These are phyloP conservation scores for Dichetophora obliterata DNA, from an alignment of 2,888 invertebrate genomes.

Conservation along the genomic window DNA sequence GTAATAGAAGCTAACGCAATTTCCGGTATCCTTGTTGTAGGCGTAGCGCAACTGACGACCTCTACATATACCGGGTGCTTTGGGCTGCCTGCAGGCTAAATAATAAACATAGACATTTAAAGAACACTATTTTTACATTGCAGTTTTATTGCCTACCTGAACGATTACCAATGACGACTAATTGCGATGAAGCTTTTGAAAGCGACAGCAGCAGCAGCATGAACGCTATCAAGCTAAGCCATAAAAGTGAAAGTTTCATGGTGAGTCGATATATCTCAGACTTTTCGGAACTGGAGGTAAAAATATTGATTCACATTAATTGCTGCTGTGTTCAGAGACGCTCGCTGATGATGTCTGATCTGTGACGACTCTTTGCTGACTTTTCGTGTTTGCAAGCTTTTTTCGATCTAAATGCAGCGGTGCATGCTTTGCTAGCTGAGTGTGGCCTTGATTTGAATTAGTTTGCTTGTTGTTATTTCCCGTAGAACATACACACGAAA, in stretches of 20 bases:
- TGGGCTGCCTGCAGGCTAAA: conserved; percentile 58
- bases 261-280: background rate
- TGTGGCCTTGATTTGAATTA: background rate
- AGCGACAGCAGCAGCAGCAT: background rate
- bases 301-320: background rate
- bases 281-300: too few relatives aligned
- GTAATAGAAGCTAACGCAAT: conserved; percentile 63
- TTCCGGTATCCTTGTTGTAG: conserved; percentile 57
- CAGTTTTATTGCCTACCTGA: conserved; percentile 29
- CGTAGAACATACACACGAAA: background rate
- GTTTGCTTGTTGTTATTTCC: background rate
- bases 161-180: background rate
- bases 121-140: background rate
- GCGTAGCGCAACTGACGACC: conserved; percentile 61
- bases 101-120: background rate
- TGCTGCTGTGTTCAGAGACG: background rate
- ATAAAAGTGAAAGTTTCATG: conserved; percentile 6
- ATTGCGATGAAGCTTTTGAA: background rate
- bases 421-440: background rate
- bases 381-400: background rate
- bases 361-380: background rate
- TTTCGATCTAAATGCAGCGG: background rate
- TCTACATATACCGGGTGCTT: conserved; percentile 58
- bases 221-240: background rate
- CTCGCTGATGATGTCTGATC: background rate